Conservation (phyloP, 2,888 invertebrate species). For the Drosophila mayaguana region DNA sequence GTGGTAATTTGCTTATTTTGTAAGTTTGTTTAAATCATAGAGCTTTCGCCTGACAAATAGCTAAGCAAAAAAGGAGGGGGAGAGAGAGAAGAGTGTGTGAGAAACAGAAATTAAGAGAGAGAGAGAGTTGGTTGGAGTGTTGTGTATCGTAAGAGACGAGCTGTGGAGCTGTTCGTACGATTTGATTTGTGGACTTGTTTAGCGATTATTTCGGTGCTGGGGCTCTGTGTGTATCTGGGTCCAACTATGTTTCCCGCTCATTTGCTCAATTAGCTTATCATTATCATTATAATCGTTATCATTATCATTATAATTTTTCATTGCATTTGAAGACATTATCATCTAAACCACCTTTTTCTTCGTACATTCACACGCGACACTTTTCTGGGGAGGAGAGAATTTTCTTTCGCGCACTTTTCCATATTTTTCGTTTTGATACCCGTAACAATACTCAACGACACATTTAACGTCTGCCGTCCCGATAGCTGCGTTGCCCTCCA, state of each 20-base stretch:
- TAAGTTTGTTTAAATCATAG: constrained; percentile 57
- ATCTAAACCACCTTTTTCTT: constrained; percentile 6
- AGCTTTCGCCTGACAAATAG: constrained; percentile 50
- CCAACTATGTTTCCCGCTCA: constrained; percentile 25
- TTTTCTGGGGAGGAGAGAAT: constrained; percentile 23
- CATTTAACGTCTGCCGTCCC: constrained; percentile 66
- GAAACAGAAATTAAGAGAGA: constrained; percentile 31
- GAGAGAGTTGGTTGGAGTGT: constrained; percentile 53
- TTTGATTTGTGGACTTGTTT: constrained; percentile 26
- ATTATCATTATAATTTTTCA: constrained; percentile 26
- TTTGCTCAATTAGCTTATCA: constrained; percentile 50
- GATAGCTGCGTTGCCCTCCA: constrained; percentile 71
- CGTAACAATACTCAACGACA: constrained; percentile 49
- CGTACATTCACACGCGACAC: constrained; percentile 51
- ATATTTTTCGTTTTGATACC: constrained; percentile 12
- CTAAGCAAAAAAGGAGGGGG: constrained; percentile 50
- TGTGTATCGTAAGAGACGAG: constrained; percentile 55
- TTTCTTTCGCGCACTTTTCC: constrained; percentile 52
- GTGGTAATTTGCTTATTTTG: constrained; percentile 61
- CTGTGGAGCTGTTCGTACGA: constrained; percentile 46
- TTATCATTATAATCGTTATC: constrained; percentile 16
- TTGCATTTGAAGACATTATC: constrained; percentile 44
- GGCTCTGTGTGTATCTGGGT: constrained; percentile 21
- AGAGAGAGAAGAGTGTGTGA: constrained; percentile 22
- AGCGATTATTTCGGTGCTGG: constrained; percentile 28